These are phyloP conservation scores for Stichopus horrens DNA, from an alignment of 53 echinoderm and acorn worm genomes.

Conservation along the genomic window DNA sequence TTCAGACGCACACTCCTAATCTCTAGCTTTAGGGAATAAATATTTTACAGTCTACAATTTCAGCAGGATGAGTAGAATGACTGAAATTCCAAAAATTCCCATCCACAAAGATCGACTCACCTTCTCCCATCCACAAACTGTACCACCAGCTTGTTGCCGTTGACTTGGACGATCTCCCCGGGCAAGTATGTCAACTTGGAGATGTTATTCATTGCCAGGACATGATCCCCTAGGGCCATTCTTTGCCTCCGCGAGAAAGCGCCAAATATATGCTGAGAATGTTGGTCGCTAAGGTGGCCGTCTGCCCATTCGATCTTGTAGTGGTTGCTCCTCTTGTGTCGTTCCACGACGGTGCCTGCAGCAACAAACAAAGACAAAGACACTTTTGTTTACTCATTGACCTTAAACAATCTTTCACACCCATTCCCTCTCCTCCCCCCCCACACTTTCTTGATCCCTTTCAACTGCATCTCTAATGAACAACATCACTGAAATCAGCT, in stretches of 20 bases:
- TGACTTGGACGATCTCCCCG: slow-evolving; percentile 69
- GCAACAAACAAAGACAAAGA: neutral
- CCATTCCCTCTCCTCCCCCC: neutral
- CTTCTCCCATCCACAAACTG: slow-evolving; percentile 87
- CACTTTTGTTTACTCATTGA: neutral
- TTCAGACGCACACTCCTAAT: neutral
- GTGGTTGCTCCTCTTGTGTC: slow-evolving; percentile 63
- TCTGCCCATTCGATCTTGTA: slow-evolving; percentile 91
- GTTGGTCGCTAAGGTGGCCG: slow-evolving; percentile 59
- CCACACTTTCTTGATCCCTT: neutral
- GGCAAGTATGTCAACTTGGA: slow-evolving; percentile 78
- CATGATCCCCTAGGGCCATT: slow-evolving; percentile 84
- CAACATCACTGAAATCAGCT: neutral
- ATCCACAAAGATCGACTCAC: slow-evolving; percentile 44
- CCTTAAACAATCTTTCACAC: neutral
- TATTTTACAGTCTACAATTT: slow-evolving; percentile 2
- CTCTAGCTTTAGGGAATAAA: neutral
- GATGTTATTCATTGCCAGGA: slow-evolving; percentile 71
- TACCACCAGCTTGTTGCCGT: slow-evolving; percentile 66
- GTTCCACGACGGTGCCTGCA: slow-evolving; percentile 71
- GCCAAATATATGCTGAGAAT: slow-evolving; percentile 86
- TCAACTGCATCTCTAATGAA: neutral
- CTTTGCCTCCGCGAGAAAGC: slow-evolving; percentile 86
- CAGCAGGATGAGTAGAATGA: neutral
- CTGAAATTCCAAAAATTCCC: slow-evolving; percentile 14